Percentiles rank a stretch among this genome's conserved stretches.
Evolutionary conservation across 2,113 vertebrate species (phyloP).

Genomic region (Coregonus clupeaformis): DNA sequence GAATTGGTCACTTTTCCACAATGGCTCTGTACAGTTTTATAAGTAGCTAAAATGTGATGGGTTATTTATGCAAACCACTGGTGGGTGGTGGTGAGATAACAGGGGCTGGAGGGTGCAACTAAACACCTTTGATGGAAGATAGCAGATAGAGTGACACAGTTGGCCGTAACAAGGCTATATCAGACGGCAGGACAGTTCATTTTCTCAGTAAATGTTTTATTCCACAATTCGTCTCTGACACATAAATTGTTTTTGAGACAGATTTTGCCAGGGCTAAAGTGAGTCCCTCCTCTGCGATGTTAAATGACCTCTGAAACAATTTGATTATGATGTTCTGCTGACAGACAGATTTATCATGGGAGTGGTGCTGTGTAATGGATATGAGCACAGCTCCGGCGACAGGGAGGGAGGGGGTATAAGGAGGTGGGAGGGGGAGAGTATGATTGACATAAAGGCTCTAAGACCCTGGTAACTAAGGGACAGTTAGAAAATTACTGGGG

Average conservation of each 20-base stretch:
- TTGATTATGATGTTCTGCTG: conserved; percentile 79
- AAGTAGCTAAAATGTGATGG: background rate
- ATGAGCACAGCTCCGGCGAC: conserved; percentile 60
- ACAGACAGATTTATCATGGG: conserved; percentile 75
- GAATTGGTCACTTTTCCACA: too few relatives aligned
- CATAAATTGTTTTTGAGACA: conserved; percentile 73
- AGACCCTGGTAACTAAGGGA: too few relatives aligned
- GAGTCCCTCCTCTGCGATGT: conserved; percentile 73
- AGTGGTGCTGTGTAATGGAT: conserved; percentile 73
- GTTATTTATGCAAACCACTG: conserved; percentile 37
- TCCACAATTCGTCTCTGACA: conserved; percentile 76
- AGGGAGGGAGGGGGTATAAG: conserved; percentile 29
- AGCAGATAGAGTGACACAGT: conserved; percentile 68
- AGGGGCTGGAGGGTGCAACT: conserved; percentile 25
- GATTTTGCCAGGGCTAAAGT: conserved; percentile 67
- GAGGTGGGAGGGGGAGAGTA: too few relatives aligned
- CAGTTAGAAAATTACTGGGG: too few relatives aligned
- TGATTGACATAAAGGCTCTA: background rate
- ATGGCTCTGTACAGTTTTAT: background rate
- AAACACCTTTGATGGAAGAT: conserved; percentile 51
- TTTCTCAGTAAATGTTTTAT: conserved; percentile 73
- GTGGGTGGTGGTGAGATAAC: background rate
- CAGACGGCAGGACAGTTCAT: conserved; percentile 65
- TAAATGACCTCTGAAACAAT: conserved; percentile 83
- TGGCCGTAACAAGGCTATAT: conserved; percentile 65